Evolutionary conservation across 2,888 invertebrate genomes (phyloP).

Genomic region (Steinernema carpocapsae): DNA sequence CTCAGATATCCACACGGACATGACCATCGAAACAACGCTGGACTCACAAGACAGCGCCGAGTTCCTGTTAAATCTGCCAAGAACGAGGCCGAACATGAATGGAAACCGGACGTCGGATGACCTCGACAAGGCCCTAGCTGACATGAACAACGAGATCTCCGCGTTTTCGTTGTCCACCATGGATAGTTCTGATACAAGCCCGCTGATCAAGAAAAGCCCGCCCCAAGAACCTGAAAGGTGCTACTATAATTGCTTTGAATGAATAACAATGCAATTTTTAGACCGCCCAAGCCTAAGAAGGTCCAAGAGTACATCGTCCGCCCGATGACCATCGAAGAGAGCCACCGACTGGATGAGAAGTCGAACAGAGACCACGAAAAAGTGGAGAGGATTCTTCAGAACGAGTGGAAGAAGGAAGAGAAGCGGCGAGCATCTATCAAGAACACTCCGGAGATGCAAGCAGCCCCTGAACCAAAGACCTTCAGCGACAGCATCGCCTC

Average conservation of each 20-base stretch:
- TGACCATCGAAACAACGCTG: conserved; percentile 21
- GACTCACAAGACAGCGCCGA: conserved; percentile 17
- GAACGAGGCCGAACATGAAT: not conserved
- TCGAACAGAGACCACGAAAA: conserved; percentile 49
- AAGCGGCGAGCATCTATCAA: conserved; percentile 8
- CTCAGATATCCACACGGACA: conserved; percentile 4
- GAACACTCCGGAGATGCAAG: not conserved
- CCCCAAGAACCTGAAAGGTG: conserved; percentile 16
- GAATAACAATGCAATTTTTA: not conserved
- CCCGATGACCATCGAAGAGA: conserved; percentile 51
- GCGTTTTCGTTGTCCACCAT: not conserved
- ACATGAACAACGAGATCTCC: conserved; percentile 31
- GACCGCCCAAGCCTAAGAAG: conserved; percentile 21
- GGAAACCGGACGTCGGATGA: not conserved
- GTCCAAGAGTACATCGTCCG: conserved; percentile 40
- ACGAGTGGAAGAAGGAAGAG: conserved; percentile 37
- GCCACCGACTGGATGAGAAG: conserved; percentile 46
- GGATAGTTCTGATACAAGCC: conserved; percentile 11
- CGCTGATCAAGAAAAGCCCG: conserved; percentile 7
- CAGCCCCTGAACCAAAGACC: not conserved
- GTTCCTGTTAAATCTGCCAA: not conserved
- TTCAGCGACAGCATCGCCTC: conserved; percentile 34
- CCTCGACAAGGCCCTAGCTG: conserved; percentile 1
- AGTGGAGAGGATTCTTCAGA: conserved; percentile 45
- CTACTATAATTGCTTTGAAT: too few relatives aligned